Base-by-base conservation (phyloP, 2,113 vertebrate species). In the Ptilorrhoa leucosticta region DNA sequence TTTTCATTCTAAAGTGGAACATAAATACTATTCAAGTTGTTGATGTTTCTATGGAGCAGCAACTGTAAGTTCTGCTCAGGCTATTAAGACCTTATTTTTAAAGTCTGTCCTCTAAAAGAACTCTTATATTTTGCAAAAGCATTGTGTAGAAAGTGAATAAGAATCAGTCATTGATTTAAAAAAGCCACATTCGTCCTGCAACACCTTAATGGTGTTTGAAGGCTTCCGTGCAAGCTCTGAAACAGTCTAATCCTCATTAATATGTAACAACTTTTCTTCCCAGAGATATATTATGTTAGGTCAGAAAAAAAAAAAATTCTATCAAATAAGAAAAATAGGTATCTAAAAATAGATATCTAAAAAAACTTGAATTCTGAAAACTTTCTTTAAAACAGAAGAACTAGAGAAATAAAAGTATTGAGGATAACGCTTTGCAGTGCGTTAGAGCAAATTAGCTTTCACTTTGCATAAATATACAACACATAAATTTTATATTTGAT, bases 201-300 rank as follows among this genome's bases (percentile, higher is more conserved):
- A 73, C 47, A 90, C 51, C 24, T 89, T 94, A 84, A 94, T 93
- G 68, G 19, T 54, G 64, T 77, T 89, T 87, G 47, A 92, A 93
- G 76, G 72, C 84, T 89, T 92, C 76, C 13, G 21, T 63, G 31
- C 8, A 89, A 91, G 39, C 24, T 89, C 83, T 92, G 72, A 87
- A 95, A 76, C 9, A 31, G 28, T 26, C 22, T 81, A 89, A 70
- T 69, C 40, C 54, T 90, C 75, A 83, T 92, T 93, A 90, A 90
- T 73, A 81, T 23, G n/a, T 66, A 77, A 95, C 51, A 96, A 70
- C n/a, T 73, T 91, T 47, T 87, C 64, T 84, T 87, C 37, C 42
- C 42, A 58, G 50, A 66, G 26, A 48, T 50, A 53, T 8, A 61
- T 50, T 76, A 40, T 42, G 90, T 92, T 50, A 83, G 58, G 42